phyloP scores from a whole-genome alignment of 2,113 vertebrate species.

The Hiodon tergisus region DNA sequence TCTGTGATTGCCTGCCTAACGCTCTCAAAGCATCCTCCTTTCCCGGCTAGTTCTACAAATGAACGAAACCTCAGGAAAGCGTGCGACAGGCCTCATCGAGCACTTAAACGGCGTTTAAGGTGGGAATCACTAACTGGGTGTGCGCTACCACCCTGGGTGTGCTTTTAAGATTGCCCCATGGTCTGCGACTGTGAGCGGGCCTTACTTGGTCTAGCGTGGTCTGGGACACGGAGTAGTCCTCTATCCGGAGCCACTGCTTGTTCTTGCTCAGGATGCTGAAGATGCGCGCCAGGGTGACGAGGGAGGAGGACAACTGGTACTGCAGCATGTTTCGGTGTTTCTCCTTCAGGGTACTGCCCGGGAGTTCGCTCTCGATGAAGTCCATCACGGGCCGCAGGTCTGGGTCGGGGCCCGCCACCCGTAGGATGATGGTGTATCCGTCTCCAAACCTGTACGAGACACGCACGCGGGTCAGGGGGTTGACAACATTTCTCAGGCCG shows the following conservation, averaged over 20 bases:
- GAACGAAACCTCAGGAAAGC: too few relatives aligned
- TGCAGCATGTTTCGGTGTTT: constrained; percentile 93
- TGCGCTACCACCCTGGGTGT: too few relatives aligned
- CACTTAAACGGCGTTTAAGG: too few relatives aligned
- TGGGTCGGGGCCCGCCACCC: constrained; percentile 80
- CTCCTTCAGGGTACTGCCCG: constrained; percentile 87
- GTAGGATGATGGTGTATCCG: constrained; percentile 91
- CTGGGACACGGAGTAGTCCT: constrained; percentile 97
- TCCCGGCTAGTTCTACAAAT: too few relatives aligned
- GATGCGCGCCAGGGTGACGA: constrained; percentile 83
- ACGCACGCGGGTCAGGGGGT: not conserved
- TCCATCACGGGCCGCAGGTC: constrained; percentile 85
- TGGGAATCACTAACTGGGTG: too few relatives aligned
- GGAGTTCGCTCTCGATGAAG: constrained; percentile 86
- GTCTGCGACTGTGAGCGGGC: not conserved
- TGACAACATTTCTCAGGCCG: too few relatives aligned
- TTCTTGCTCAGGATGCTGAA: constrained; percentile 88
- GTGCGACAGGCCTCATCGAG: too few relatives aligned
- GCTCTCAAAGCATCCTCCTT: too few relatives aligned
- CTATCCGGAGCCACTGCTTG: constrained; percentile 82
- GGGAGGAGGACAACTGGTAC: constrained; percentile 88
- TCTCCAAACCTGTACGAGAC: constrained; percentile 79
- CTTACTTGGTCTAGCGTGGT: constrained; percentile 97
- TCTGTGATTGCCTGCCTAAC: too few relatives aligned
- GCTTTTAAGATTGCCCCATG: too few relatives aligned